Evolutionary conservation across 2,888 invertebrate species (phyloP), one percentile per base, ranked within the genome.

Genomic region (Suillia variegata): DNA sequence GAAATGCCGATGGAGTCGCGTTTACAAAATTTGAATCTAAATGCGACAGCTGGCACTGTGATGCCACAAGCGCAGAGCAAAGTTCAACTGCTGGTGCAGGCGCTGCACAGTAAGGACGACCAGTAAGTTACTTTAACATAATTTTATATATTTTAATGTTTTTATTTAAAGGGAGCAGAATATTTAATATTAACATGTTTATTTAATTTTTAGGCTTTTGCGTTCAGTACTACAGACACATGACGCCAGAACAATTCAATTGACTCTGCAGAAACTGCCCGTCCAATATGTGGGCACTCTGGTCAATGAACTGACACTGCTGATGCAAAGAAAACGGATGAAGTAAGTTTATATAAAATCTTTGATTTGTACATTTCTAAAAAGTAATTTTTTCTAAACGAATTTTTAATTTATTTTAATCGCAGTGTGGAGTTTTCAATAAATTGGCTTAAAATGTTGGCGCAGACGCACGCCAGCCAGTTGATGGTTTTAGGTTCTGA

Each of bases 31-130:
- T 83, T 96, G 21, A 88, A 90, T 18, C 77, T 94, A 20, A 84
- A 85, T 6, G 70, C 81, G 2, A 76, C 80, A 42, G 77, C 84
- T 65, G 82, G 83, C n/a, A 69, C 66, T 12, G 42, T 60, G 1
- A 67, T 67, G n/a, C 84, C 87, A 2, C 84, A 84, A 62, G 84
- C 85, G 1, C 88, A 91, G 74, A 94, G 93, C 80, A 85, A 94
- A 71, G 90, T 91, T 1, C 91, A 92, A 64, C 83, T 96, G 8
- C 81, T 96, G 8, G 85, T 93, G 56, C 96, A 92, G 79, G 95
- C 93, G 0, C 81, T 97, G 31, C 93, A 93, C 70, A 96, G 95
- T 73, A 90, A 90, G 72, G 94, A 97, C 76, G 86, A 85, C 63
- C 84, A 81, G 87, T 87, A 66, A 71, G 81, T 10, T 13, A 1